A percentile compares a stretch with the other conserved stretches of the same genome.
phyloP scores from a whole-genome alignment of 1,140 invertebrate genomes.

The Andricus grossulariae region DNA sequence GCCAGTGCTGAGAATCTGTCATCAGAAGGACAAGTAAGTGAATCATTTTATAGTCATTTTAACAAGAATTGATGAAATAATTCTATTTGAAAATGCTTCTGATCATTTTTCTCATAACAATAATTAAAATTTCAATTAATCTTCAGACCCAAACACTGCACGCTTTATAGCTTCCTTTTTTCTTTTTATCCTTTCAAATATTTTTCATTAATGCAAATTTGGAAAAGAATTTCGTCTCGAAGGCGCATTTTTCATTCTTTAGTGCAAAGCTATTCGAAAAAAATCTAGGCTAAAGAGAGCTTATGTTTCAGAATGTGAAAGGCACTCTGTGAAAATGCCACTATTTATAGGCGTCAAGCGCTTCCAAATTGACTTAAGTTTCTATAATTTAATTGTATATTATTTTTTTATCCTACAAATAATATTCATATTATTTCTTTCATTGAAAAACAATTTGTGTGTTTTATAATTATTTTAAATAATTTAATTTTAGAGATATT shows the following conservation, averaged over 20 bases:
- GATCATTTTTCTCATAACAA: background rate
- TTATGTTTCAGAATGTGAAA: background rate
- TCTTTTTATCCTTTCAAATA: too few relatives aligned
- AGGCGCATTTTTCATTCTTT: too few relatives aligned
- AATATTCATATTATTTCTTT: too few relatives aligned
- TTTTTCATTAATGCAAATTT: too few relatives aligned
- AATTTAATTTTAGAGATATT: too few relatives aligned
- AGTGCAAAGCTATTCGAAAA: too few relatives aligned
- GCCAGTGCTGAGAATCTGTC: constrained; percentile 81
- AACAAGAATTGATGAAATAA: background rate
- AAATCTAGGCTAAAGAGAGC: background rate
- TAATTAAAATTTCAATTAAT: too few relatives aligned
- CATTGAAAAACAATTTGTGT: too few relatives aligned
- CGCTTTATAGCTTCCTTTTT: too few relatives aligned
- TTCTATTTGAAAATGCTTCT: constrained; percentile 23
- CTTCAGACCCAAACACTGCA: too few relatives aligned
- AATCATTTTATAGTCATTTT: constrained; percentile 19
- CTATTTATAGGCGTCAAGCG: constrained; percentile 5
- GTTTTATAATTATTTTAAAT: too few relatives aligned
- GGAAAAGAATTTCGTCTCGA: too few relatives aligned
- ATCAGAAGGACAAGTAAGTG: constrained; percentile 78
- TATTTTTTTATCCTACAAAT: background rate
- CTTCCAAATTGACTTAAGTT: background rate
- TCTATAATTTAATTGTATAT: background rate
- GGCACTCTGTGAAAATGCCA: background rate